phyloP scores from a whole-genome alignment of 2,797 vertebrate genomes.

The Pseudochromis fuscus region DNA sequence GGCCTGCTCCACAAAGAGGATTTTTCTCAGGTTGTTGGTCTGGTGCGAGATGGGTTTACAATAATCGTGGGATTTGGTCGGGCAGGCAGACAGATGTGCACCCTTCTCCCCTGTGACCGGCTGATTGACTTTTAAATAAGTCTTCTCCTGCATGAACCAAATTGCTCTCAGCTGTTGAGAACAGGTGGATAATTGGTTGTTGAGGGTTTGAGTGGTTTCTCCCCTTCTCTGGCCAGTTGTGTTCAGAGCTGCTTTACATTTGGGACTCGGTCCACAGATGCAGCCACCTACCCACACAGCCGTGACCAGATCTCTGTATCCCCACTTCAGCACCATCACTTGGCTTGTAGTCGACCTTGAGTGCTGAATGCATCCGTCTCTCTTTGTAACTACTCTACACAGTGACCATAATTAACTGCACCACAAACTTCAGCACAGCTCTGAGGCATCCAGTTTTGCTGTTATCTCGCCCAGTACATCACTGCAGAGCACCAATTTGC shows the following conservation, averaged over 20 bases:
- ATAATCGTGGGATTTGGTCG: slow-evolving; percentile 17
- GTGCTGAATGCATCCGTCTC: slow-evolving; percentile 29
- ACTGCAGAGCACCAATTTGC: slow-evolving; percentile 49
- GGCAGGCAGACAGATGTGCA: slow-evolving; percentile 62
- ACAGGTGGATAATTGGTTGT: slow-evolving; percentile 75
- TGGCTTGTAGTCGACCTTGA: slow-evolving; percentile 53
- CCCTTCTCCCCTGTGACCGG: slow-evolving; percentile 46
- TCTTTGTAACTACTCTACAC: slow-evolving; percentile 45
- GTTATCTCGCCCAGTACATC: slow-evolving; percentile 43
- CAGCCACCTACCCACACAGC: slow-evolving; percentile 51
- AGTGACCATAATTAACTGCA: slow-evolving; percentile 60
- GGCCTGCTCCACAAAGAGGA: slow-evolving; percentile 26
- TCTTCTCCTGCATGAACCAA: slow-evolving; percentile 46
- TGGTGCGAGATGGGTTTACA: slow-evolving; percentile 21
- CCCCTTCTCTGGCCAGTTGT: slow-evolving; percentile 53
- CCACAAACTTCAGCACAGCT: slow-evolving; percentile 59
- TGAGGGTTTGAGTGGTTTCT: slow-evolving; percentile 52
- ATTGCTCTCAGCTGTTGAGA: slow-evolving; percentile 71
- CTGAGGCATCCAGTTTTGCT: slow-evolving; percentile 43
- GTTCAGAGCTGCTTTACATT: slow-evolving; percentile 56
- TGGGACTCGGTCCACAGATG: slow-evolving; percentile 57
- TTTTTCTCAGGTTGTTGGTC: slow-evolving; percentile 16
- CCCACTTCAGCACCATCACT: slow-evolving; percentile 50
- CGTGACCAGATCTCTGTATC: slow-evolving; percentile 63
- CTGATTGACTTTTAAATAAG: slow-evolving; percentile 76